Percentiles rank a stretch among this genome's conserved stretches.
phyloP scores from a whole-genome alignment of 2,888 invertebrate genomes.

The Chymomyza fuscimana region DNA sequence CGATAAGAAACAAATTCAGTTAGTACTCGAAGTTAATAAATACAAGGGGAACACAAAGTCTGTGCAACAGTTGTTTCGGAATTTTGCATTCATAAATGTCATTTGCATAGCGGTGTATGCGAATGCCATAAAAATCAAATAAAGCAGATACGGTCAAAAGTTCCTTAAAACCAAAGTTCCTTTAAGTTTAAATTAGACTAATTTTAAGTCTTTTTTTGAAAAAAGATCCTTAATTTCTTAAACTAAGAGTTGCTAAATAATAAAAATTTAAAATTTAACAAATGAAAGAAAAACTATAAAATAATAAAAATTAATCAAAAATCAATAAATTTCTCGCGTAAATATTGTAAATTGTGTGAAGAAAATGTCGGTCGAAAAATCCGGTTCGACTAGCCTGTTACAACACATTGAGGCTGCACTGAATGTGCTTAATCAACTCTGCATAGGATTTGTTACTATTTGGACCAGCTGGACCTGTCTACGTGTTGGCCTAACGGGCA shows the following conservation, averaged over 20 bases:
- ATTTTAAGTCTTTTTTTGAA: too few relatives aligned
- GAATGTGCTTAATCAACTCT: conserved; percentile 69
- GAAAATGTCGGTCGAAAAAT: conserved; percentile 32
- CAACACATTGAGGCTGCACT: conserved; percentile 60
- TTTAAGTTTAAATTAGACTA: neutral
- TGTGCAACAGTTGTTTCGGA: neutral
- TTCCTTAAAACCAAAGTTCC: neutral
- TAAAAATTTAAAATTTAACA: too few relatives aligned
- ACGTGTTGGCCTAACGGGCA: conserved; percentile 52
- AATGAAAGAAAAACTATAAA: neutral
- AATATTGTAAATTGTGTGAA: too few relatives aligned
- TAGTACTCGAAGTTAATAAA: conserved; percentile 11
- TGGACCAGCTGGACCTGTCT: conserved; percentile 73
- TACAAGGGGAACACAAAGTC: neutral
- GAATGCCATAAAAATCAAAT: neutral
- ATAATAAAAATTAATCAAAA: neutral
- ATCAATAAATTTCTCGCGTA: neutral
- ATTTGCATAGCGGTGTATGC: neutral
- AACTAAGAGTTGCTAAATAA: neutral
- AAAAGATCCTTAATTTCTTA: neutral
- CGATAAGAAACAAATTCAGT: conserved; percentile 36
- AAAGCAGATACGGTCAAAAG: neutral
- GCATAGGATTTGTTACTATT: conserved; percentile 74
- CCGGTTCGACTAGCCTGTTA: conserved; percentile 34
- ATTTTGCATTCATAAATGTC: neutral